Evolutionary conservation across 2,888 invertebrate genomes (phyloP).

Genomic region (Monochamus alternatus): DNA sequence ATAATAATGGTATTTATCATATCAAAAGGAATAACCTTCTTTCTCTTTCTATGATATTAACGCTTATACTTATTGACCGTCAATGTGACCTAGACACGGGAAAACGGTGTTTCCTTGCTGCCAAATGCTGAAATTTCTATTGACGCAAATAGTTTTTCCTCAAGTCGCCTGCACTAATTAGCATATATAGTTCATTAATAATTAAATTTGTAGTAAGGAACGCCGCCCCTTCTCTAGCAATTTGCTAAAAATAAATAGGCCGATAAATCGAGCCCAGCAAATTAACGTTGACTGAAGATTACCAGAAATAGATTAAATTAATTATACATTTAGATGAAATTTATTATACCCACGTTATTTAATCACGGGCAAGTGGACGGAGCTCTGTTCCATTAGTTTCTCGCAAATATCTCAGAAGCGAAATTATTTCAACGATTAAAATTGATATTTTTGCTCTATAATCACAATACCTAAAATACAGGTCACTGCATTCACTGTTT

Average conservation of each 20-base stretch:
- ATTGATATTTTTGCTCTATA: not conserved
- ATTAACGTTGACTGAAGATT: constrained; percentile 30
- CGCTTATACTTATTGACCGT: too few relatives aligned
- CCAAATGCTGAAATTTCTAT: not conserved
- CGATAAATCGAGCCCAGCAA: constrained; percentile 22
- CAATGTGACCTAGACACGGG: not conserved
- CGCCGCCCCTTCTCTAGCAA: constrained; percentile 11
- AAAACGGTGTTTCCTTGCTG: not conserved
- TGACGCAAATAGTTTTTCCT: not conserved
- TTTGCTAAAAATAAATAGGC: constrained; percentile 23
- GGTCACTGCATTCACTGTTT: too few relatives aligned
- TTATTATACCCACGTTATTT: constrained; percentile 21
- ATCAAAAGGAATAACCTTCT: too few relatives aligned
- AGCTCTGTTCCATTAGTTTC: constrained; percentile 1
- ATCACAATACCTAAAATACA: not conserved
- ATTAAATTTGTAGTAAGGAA: constrained; percentile 15
- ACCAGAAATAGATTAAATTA: constrained; percentile 35
- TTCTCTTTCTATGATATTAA: too few relatives aligned
- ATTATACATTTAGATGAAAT: constrained; percentile 24
- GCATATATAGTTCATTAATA: constrained; percentile 11
- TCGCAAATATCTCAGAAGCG: not conserved
- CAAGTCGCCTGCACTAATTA: not conserved
- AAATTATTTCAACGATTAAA: not conserved
- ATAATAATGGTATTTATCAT: too few relatives aligned
- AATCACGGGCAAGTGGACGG: not conserved